These are phyloP conservation scores for Sylvia atricapilla DNA, from an alignment of 2,113 vertebrate genomes.

Conservation along the genomic window DNA sequence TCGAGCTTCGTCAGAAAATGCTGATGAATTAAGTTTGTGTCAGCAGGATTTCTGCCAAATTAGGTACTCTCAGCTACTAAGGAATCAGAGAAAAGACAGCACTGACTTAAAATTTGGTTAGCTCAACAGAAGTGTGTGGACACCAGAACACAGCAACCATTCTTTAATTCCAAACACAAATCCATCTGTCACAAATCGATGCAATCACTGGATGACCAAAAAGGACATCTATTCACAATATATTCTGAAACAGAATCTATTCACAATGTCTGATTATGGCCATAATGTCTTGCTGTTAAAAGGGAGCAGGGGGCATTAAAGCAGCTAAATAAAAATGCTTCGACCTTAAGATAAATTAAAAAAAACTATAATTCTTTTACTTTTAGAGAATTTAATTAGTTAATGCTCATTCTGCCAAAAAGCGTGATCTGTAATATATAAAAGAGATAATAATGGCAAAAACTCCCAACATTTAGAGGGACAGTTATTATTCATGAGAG, in stretches of 20 bases:
- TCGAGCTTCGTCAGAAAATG: not conserved
- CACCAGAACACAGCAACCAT: not conserved
- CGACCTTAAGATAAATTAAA: not conserved
- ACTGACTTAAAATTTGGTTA: not conserved
- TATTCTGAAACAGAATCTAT: not conserved
- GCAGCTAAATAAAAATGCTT: not conserved
- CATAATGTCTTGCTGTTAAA: not conserved
- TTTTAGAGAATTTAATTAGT: not conserved
- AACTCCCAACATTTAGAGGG: not conserved
- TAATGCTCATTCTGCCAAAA: not conserved
- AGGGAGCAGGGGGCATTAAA: rapidly evolving
- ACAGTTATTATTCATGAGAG: not conserved
- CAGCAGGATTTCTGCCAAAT: not conserved
- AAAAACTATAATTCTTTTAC: not conserved
- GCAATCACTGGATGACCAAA: not conserved
- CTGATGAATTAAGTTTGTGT: not conserved
- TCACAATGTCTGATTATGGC: not conserved
- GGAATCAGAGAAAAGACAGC: not conserved
- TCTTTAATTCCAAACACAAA: not conserved
- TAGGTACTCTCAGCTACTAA: not conserved
- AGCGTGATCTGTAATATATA: not conserved
- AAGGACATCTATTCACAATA: not conserved
- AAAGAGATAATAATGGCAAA: not conserved
- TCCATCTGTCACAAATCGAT: not conserved
- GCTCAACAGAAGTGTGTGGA: not conserved